Evolutionary conservation across 2,888 invertebrate genomes (phyloP), one percentile per base, ranked within the genome.

Genomic region (Athalia rosae): DNA sequence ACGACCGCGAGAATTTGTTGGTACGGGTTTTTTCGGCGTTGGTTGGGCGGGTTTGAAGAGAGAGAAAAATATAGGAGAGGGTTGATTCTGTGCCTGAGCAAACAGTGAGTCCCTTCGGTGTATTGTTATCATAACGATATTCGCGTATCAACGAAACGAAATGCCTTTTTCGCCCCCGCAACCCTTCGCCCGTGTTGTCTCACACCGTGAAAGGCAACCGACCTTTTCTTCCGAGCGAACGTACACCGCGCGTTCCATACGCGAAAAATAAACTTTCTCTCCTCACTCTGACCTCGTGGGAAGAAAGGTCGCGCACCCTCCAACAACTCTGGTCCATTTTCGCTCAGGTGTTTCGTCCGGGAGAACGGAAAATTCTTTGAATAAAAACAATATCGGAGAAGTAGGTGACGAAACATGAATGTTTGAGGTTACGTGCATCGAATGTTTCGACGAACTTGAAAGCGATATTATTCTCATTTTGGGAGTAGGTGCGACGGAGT

Each of bases 41-140:
- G 28, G 28, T 28, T 2, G 28, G 28, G 28, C 28, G 28, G 28
- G 28, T 28, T 28, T 28, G 28, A n/a, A 62, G 43, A 48, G 50
- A 8, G 50, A 48, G 50, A 74, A 48, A 47, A 48, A 47, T 7
- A 15, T 28, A 47, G 28, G 76, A n/a, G 48, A 15, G 13, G 41
- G 78, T 80, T 47, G 81, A 82, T 83, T 80, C 82, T 81, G 78
- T 78, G 81, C 82, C 83, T 84, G 83, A 79, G 82, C 81, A 84
- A 84, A 84, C 84, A 84, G 80, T 78, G 76, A 80, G 79, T 79
- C 78, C 76, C 81, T 79, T 80, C 81, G 28, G 28, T 83, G 79
- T 83, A 83, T 83, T 82, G 84, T 82, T 81, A 80, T 80, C 80
- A 84, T 82, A 84, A 84, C 84, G 84, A 84, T 84, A 83, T 81